Percentiles rank a stretch among this genome's conserved stretches.
These are phyloP conservation scores for Oreochromis spilurus DNA, from an alignment of 2,113 vertebrate species.

Conservation along the genomic window DNA sequence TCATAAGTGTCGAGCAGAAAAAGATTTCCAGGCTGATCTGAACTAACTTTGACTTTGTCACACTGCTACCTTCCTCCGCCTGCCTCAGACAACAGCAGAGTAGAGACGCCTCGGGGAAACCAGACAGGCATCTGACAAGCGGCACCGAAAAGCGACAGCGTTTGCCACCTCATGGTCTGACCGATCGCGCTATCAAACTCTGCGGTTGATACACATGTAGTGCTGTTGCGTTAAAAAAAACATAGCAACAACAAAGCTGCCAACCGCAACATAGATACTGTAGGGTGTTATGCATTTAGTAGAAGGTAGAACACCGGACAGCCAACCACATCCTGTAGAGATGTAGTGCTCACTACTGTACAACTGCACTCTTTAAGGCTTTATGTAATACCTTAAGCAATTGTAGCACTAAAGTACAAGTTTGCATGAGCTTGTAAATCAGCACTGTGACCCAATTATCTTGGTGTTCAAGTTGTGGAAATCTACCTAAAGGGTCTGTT, in stretches of 20 bases:
- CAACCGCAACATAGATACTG: not conserved
- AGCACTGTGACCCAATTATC: not conserved
- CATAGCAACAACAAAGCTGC: not conserved
- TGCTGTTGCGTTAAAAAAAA: not conserved
- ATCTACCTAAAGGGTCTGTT: not conserved
- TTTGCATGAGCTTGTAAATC: not conserved
- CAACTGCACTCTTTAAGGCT: not conserved
- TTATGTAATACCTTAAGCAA: not conserved
- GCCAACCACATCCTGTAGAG: not conserved
- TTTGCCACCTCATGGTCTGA: not conserved
- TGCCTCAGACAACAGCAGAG: slow-evolving; percentile 26
- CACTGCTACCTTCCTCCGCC: not conserved
- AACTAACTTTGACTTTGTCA: slow-evolving; percentile 2
- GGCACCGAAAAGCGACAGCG: not conserved
- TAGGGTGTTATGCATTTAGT: not conserved
- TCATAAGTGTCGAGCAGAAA: not conserved
- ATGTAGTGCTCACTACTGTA: not conserved
- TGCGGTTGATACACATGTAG: slow-evolving; percentile 4
- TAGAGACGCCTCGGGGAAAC: not conserved
- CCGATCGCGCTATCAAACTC: not conserved
- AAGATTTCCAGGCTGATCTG: slow-evolving; percentile 41
- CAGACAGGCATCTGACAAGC: slow-evolving; percentile 3
- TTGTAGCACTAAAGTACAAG: not conserved
- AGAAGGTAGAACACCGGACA: not conserved
- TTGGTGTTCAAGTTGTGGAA: not conserved